Evolutionary conservation across 2,797 vertebrate genomes (phyloP).

Genomic region (Etheostoma nigrum): DNA sequence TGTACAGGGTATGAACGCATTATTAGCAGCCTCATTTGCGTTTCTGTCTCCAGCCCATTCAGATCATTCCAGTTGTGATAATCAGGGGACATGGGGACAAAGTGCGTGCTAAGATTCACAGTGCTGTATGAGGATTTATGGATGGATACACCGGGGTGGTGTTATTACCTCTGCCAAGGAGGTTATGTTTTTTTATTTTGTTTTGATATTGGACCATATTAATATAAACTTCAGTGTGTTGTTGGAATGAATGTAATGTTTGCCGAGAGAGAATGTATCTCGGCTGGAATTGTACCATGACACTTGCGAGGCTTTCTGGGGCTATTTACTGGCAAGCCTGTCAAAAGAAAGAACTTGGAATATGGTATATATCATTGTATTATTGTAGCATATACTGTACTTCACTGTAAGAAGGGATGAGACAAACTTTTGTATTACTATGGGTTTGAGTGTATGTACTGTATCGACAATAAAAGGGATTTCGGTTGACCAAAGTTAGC

Average conservation of each 20-base stretch:
- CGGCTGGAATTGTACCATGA: slow-evolving; percentile 32
- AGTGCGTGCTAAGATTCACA: slow-evolving; percentile 36
- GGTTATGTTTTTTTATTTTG: slow-evolving; percentile 22
- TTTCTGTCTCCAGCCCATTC: slow-evolving; percentile 41
- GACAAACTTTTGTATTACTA: slow-evolving; percentile 76
- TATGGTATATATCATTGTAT: slow-evolving; percentile 57
- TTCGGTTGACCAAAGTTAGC: slow-evolving; percentile 44
- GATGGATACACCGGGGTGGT: slow-evolving; percentile 37
- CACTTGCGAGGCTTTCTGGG: slow-evolving; percentile 29
- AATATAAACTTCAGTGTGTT: slow-evolving; percentile 7
- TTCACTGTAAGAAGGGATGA: slow-evolving; percentile 71
- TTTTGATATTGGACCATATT: slow-evolving; percentile 37
- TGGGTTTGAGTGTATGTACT: slow-evolving; percentile 73
- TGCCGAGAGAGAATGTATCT: slow-evolving; percentile 11
- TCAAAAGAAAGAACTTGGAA: slow-evolving; percentile 37
- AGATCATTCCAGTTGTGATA: slow-evolving; percentile 71
- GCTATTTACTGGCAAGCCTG: slow-evolving; percentile 29
- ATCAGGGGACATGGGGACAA: slow-evolving; percentile 50
- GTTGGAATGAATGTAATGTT: slow-evolving; percentile 29
- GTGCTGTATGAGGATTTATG: slow-evolving; percentile 31
- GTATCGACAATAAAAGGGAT: slow-evolving; percentile 82
- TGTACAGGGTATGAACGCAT: slow-evolving; percentile 11
- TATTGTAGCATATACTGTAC: slow-evolving; percentile 73
- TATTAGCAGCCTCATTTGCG: slow-evolving; percentile 22
- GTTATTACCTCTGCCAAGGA: slow-evolving; percentile 36